Percentiles rank a stretch among this genome's conserved stretches.
phyloP scores from a whole-genome alignment of 1,140 invertebrate species.

The Drosophila willistoni region DNA sequence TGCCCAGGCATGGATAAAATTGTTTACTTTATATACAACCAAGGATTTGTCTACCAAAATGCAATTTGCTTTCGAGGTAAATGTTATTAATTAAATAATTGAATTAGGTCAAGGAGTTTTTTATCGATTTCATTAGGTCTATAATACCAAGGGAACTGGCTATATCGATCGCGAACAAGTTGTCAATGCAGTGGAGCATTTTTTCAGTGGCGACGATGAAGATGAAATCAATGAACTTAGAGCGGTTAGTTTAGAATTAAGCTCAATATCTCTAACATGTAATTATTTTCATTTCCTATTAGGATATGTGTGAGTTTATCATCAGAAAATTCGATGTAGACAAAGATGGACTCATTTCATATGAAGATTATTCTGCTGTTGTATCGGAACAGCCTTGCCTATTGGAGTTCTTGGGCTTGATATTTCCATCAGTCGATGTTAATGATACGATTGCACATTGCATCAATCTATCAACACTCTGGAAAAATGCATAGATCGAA shows the following conservation, averaged over 20 bases:
- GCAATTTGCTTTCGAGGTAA: slow-evolving; percentile 48
- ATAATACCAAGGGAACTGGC: slow-evolving; percentile 50
- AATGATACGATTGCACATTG: slow-evolving; percentile 36
- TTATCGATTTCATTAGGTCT: slow-evolving; percentile 35
- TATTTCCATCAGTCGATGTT: slow-evolving; percentile 85
- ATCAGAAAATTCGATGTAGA: slow-evolving; percentile 90
- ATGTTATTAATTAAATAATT: background rate
- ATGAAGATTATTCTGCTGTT: slow-evolving; percentile 87
- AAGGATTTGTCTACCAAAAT: slow-evolving; percentile 40
- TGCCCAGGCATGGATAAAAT: slow-evolving; percentile 35
- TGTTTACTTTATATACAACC: slow-evolving; percentile 39
- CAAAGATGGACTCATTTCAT: slow-evolving; percentile 89
- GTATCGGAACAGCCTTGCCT: slow-evolving; percentile 88
- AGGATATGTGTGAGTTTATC: slow-evolving; percentile 86
- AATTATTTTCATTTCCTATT: background rate
- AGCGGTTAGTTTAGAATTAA: slow-evolving; percentile 16
- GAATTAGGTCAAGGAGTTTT: too few species aligned
- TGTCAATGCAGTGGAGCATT: slow-evolving; percentile 37
- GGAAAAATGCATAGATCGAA: background rate
- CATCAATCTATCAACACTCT: slow-evolving; percentile 22
- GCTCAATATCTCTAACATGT: too few species aligned
- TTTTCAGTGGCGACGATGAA: slow-evolving; percentile 48
- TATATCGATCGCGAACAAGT: slow-evolving; percentile 51
- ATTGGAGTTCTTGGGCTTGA: slow-evolving; percentile 90
- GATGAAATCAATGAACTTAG: slow-evolving; percentile 47